Percentiles rank a stretch among this genome's conserved stretches.
phyloP scores from a whole-genome alignment of 2,797 vertebrate species.

The Cryptoprocta ferox region DNA sequence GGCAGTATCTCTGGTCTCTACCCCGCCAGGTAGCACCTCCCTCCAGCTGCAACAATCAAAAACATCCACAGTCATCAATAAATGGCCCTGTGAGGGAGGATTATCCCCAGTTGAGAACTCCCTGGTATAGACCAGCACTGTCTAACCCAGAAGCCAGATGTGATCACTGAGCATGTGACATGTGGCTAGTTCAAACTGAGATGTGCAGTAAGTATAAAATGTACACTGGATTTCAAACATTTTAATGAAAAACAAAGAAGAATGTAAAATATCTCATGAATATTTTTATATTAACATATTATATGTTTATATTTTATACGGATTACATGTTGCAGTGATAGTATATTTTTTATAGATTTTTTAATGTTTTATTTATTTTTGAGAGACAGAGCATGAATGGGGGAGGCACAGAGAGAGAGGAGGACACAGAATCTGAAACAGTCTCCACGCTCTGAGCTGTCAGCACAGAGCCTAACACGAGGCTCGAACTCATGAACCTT shows the following conservation, averaged over 20 bases:
- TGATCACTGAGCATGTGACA: background rate
- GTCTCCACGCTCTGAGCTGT: too few relatives aligned
- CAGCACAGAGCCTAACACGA: too few relatives aligned
- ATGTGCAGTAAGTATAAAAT: background rate
- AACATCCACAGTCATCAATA: background rate
- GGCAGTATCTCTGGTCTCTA: background rate
- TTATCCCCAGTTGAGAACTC: background rate
- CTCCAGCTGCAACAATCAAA: background rate
- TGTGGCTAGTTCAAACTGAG: background rate
- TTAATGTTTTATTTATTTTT: too few relatives aligned
- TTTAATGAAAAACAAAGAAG: background rate
- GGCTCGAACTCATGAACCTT: too few relatives aligned
- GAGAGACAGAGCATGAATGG: too few relatives aligned
- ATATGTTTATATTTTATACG: background rate
- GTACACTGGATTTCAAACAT: background rate
- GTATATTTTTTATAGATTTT: too few relatives aligned
- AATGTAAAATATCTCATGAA: background rate
- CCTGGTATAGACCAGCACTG: accelerated
- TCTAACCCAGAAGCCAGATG: background rate
- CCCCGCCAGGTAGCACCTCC: background rate
- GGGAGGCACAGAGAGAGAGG: too few relatives aligned
- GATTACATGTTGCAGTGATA: background rate
- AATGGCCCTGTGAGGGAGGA: background rate
- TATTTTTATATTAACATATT: constrained; percentile 14
- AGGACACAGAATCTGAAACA: too few relatives aligned